Evolutionary conservation across 1,140 invertebrate genomes (phyloP).

Genomic region (Nixonia krombeini): DNA sequence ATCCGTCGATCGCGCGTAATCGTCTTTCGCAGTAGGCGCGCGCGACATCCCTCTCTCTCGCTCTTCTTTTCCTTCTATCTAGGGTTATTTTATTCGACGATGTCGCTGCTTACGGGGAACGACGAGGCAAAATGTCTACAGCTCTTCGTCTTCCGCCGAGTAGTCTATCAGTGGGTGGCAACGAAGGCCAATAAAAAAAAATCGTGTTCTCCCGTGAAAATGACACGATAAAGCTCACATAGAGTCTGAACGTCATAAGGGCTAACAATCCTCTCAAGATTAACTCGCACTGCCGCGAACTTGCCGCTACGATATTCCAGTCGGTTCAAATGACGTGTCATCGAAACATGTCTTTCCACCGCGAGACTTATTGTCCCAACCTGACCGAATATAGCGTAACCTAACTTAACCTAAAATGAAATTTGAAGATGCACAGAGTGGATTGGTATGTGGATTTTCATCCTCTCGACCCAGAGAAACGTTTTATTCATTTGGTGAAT

Average conservation of each 20-base stretch:
- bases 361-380: too few relatives aligned
- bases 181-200: too few relatives aligned
- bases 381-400: too few relatives aligned
- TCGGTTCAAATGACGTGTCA: too few relatives aligned
- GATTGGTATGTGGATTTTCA: too few relatives aligned
- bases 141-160: conserved; percentile 15
- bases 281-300: conserved; percentile 28
- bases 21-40: conserved; percentile 18
- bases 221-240: conserved; percentile 34
- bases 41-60: too few relatives aligned
- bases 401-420: too few relatives aligned
- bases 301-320: conserved; percentile 20
- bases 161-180: conserved; percentile 17
- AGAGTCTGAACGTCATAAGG: conserved; percentile 37
- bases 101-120: conserved; percentile 30
- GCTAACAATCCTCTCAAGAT: conserved; percentile 43
- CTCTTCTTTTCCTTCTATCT: too few relatives aligned
- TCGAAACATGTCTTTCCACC: too few relatives aligned
- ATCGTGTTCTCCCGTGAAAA: conserved; percentile 13
- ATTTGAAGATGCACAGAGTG: too few relatives aligned
- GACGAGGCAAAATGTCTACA: conserved; percentile 24
- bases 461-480: too few relatives aligned
- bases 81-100: conserved; percentile 22
- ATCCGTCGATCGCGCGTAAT: conserved; percentile 21
- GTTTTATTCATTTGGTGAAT: too few relatives aligned